phyloP scores from a whole-genome alignment of 2,113 vertebrate genomes.

The Varanus komodoensis region DNA sequence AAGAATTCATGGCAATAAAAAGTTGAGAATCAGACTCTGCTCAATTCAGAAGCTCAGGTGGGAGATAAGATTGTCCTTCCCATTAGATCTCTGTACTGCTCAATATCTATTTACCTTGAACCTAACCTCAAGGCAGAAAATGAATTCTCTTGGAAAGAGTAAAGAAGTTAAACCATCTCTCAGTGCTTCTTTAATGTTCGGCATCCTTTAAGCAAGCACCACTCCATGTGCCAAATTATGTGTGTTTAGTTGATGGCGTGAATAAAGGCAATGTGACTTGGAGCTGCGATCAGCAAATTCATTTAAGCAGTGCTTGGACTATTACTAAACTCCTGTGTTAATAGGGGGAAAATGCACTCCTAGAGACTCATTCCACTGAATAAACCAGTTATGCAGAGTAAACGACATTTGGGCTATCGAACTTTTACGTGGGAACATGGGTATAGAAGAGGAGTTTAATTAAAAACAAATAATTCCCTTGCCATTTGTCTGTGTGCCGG shows the following conservation, averaged over 20 bases:
- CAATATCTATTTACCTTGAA: slow-evolving; percentile 52
- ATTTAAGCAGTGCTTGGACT: slow-evolving; percentile 43
- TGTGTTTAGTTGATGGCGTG: slow-evolving; percentile 37
- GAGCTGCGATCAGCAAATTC: slow-evolving; percentile 47
- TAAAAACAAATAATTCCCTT: slow-evolving; percentile 61
- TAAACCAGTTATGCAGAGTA: slow-evolving; percentile 38
- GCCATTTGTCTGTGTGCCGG: slow-evolving; percentile 19
- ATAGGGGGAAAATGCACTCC: slow-evolving; percentile 51
- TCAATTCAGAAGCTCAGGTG: slow-evolving; percentile 31
- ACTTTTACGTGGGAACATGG: slow-evolving; percentile 43
- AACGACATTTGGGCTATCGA: slow-evolving; percentile 50
- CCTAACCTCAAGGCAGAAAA: slow-evolving; percentile 56
- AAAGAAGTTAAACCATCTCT: slow-evolving; percentile 43
- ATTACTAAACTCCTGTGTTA: slow-evolving; percentile 57
- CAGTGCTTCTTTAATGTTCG: slow-evolving; percentile 17
- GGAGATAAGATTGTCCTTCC: slow-evolving; percentile 23
- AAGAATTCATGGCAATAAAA: slow-evolving; percentile 54
- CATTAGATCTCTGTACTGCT: slow-evolving; percentile 16
- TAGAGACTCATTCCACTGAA: slow-evolving; percentile 63
- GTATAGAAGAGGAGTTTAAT: slow-evolving; percentile 60
- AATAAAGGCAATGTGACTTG: slow-evolving; percentile 34
- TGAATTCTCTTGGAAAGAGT: slow-evolving; percentile 44
- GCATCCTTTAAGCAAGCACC: slow-evolving; percentile 47
- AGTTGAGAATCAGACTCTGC: slow-evolving; percentile 16
- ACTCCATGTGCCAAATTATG: neutral